phyloP scores from a whole-genome alignment of 1,140 invertebrate species.

The Spodoptera frugiperda region DNA sequence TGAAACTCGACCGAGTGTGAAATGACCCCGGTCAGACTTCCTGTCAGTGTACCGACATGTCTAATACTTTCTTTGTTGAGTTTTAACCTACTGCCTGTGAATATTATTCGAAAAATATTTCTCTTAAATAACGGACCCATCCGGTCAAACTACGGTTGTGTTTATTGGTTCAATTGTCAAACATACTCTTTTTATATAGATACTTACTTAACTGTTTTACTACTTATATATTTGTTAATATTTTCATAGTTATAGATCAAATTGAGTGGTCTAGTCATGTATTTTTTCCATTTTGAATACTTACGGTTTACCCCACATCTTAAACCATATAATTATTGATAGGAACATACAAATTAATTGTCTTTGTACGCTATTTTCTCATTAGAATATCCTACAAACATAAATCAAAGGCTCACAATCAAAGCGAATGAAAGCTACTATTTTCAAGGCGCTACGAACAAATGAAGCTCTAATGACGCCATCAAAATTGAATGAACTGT shows the following conservation, averaged over 20 bases:
- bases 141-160: too few species aligned
- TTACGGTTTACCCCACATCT: too few species aligned
- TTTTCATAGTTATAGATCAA: too few species aligned
- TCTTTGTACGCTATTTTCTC: neutral
- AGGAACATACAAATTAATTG: neutral
- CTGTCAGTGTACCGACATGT: conserved; percentile 70
- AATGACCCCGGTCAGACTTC: conserved; percentile 76
- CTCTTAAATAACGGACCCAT: too few species aligned
- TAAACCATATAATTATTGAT: too few species aligned
- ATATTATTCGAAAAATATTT: neutral
- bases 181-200: too few species aligned
- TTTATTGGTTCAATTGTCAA: too few species aligned
- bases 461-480: conserved; percentile 55
- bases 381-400: neutral
- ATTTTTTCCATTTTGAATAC: too few species aligned
- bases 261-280: too few species aligned
- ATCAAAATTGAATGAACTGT: conserved; percentile 63
- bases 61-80: conserved; percentile 70
- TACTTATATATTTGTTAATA: too few species aligned
- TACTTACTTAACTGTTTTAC: too few species aligned
- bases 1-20: conserved; percentile 82
- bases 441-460: conserved; percentile 7
- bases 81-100: conserved; percentile 66
- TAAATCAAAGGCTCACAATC: conserved; percentile 3
- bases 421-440: neutral